Percentiles rank a stretch among this genome's conserved stretches.
These are phyloP conservation scores for Agrotis segetum DNA, from an alignment of 2,888 invertebrate species.

Conservation along the genomic window DNA sequence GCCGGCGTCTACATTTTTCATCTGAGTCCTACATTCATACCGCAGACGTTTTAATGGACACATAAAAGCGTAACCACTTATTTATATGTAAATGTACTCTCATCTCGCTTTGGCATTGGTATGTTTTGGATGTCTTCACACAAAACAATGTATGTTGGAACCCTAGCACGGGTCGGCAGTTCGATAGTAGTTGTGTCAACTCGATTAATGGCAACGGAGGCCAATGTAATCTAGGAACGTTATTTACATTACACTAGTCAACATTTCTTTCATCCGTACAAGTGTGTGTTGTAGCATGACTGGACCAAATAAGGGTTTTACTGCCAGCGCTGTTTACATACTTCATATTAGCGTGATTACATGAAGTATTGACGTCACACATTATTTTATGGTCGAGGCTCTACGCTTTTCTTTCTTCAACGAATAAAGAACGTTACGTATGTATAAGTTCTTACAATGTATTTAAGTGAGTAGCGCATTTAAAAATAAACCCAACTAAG, in stretches of 20 bases:
- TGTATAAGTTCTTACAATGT: slow-evolving; percentile 32
- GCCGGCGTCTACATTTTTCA: slow-evolving; percentile 30
- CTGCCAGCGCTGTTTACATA: slow-evolving; percentile 53
- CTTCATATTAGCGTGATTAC: slow-evolving; percentile 60
- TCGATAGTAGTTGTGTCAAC: slow-evolving; percentile 48
- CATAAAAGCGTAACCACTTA: slow-evolving; percentile 44
- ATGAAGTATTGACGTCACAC: slow-evolving; percentile 57
- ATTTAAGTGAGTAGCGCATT: slow-evolving; percentile 44
- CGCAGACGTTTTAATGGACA: slow-evolving; percentile 45
- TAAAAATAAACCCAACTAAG: slow-evolving; percentile 58
- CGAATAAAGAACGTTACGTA: slow-evolving; percentile 43
- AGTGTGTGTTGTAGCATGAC: slow-evolving; percentile 60
- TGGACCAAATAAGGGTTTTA: slow-evolving; percentile 59
- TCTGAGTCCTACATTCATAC: slow-evolving; percentile 26
- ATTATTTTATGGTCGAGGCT: slow-evolving; percentile 49
- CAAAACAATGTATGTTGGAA: slow-evolving; percentile 34
- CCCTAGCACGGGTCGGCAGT: slow-evolving; percentile 34
- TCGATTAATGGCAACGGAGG: slow-evolving; percentile 63
- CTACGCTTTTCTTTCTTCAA: slow-evolving; percentile 41
- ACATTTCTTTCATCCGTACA: slow-evolving; percentile 52
- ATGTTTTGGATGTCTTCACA: too few species aligned
- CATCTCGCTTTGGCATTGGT: slow-evolving; percentile 6
- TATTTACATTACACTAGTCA: slow-evolving; percentile 56
- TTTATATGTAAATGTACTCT: slow-evolving; percentile 53
- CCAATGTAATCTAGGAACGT: slow-evolving; percentile 57